Percentiles rank a stretch among this genome's conserved stretches.
phyloP scores from a whole-genome alignment of 2,113 vertebrate genomes.

The Vulpes vulpes region DNA sequence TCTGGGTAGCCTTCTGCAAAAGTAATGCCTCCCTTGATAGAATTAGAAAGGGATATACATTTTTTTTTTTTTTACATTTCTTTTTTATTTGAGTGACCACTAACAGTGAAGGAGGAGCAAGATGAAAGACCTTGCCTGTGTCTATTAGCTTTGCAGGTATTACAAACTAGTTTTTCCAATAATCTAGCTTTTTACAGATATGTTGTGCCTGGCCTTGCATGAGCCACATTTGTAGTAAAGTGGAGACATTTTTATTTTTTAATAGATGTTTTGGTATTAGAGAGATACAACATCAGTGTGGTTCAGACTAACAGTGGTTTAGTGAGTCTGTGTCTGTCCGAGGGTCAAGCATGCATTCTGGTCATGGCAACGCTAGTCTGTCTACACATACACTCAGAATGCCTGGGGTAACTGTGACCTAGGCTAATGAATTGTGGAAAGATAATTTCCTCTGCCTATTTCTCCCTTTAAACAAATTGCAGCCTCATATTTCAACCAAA shows the following conservation, averaged over 20 bases:
- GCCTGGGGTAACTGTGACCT: constrained; percentile 78
- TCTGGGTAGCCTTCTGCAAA: neutral
- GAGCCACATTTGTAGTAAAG: neutral
- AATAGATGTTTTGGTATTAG: neutral
- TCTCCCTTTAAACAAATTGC: constrained; percentile 80
- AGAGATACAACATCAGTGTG: neutral
- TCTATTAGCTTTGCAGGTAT: neutral
- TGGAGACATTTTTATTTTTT: neutral
- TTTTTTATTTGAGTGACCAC: neutral
- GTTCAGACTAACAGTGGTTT: constrained; percentile 63
- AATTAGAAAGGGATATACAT: neutral
- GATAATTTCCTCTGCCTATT: constrained; percentile 84
- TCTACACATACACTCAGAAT: neutral
- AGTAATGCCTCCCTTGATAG: neutral
- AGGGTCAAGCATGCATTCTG: constrained; percentile 32
- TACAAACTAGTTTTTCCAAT: neutral
- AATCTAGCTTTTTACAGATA: neutral
- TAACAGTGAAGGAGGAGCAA: neutral
- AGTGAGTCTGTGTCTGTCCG: constrained; percentile 39
- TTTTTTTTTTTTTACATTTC: neutral
- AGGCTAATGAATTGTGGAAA: constrained; percentile 78
- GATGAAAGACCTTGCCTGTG: neutral
- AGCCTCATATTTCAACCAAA: constrained; percentile 85
- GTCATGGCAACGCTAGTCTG: constrained; percentile 38
- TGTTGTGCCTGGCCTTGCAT: too few species aligned